Conservation (phyloP, 2,113 vertebrate genomes). For the Urocolius indicus region DNA sequence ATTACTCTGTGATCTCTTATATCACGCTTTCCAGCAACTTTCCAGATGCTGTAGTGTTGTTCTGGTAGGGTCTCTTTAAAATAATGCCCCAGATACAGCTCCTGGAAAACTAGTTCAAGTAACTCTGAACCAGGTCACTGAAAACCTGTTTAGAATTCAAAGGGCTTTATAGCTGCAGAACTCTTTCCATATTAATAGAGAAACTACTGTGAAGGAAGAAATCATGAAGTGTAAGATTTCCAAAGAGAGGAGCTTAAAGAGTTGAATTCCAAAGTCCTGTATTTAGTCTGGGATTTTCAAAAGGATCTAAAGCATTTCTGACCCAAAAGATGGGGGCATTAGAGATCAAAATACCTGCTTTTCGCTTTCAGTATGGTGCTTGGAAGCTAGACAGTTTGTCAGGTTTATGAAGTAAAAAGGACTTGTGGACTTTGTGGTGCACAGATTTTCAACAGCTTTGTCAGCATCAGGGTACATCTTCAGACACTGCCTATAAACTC, state of each 20-base stretch:
- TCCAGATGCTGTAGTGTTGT: not conserved
- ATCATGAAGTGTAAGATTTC: conserved; percentile 12
- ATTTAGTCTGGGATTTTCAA: conserved; percentile 29
- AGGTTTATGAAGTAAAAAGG: not conserved
- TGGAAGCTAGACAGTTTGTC: not conserved
- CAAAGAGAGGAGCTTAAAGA: conserved; percentile 16
- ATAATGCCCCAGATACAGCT: conserved; percentile 56
- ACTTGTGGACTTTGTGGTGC: not conserved
- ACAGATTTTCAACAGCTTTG: not conserved
- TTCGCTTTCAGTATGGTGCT: not conserved
- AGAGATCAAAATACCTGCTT: not conserved
- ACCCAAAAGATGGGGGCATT: not conserved
- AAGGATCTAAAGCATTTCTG: not conserved
- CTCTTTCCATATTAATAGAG: conserved; percentile 50
- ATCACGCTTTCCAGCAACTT: not conserved
- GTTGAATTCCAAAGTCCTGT: not conserved
- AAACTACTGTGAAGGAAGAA: conserved; percentile 40
- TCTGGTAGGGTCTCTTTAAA: conserved; percentile 37
- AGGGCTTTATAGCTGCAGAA: conserved; percentile 45
- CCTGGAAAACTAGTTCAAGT: conserved; percentile 47
- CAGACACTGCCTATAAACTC: not conserved
- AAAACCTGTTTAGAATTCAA: conserved; percentile 57
- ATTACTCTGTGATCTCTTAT: not conserved
- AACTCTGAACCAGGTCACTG: conserved; percentile 56
- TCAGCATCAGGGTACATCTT: not conserved